These are phyloP conservation scores for Sebastes umbrosus DNA, from an alignment of 2,797 vertebrate genomes.

Conservation along the genomic window DNA sequence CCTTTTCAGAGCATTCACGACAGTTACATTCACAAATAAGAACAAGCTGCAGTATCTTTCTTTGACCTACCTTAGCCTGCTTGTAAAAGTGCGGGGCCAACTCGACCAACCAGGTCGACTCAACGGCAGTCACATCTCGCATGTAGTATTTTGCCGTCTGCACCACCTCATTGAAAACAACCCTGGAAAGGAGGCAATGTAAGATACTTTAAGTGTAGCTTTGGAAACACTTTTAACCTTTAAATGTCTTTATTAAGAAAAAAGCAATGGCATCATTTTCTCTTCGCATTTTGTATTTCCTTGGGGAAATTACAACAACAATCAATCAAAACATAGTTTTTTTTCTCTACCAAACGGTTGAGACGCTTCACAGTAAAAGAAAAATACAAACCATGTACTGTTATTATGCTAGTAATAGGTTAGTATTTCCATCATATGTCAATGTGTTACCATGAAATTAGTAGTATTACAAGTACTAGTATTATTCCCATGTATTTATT, in stretches of 20 bases:
- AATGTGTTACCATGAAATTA: too few relatives aligned
- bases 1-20: not conserved
- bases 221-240: not conserved
- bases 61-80: conserved; percentile 91
- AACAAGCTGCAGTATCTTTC: not conserved
- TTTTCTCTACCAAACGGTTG: too few relatives aligned
- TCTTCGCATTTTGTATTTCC: too few relatives aligned
- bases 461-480: too few relatives aligned
- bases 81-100: conserved; percentile 98
- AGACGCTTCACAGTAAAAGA: too few relatives aligned
- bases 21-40: not conserved
- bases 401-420: too few relatives aligned
- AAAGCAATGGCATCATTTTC: too few relatives aligned
- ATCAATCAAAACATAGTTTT: too few relatives aligned
- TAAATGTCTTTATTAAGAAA: fast-evolving
- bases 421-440: too few relatives aligned
- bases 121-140: conserved; percentile 96
- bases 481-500: too few relatives aligned
- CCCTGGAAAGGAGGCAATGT: conserved; percentile 78
- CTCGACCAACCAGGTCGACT: conserved; percentile 95
- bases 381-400: too few relatives aligned
- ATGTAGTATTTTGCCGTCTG: conserved; percentile 98
- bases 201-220: not conserved
- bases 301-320: too few relatives aligned
- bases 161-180: conserved; percentile 96